Base-by-base conservation (phyloP, 1,140 invertebrate genomes). In the Cryptotermes secundus region DNA sequence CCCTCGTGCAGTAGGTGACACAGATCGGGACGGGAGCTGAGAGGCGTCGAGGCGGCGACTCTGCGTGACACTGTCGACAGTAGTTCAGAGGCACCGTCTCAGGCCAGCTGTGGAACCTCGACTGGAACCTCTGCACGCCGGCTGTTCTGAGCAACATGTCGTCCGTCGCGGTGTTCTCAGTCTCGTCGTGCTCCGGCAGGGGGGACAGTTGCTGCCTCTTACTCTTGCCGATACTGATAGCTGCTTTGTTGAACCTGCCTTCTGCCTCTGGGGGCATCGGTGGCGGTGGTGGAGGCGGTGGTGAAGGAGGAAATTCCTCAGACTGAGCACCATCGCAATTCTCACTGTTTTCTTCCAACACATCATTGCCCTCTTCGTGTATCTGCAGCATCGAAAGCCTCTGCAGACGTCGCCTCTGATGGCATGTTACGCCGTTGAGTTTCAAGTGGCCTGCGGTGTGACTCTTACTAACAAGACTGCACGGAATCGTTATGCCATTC, bases 1-100 rank as follows among this genome's bases (percentile, higher is more conserved):
- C 85, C 26, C 80, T 84, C 26, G 65, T 82, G 45, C 79, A 84
- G 83, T 87, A 86, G 9, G 83, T 59, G 31, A 87, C 86, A 84
- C 83, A 49, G 72, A 86, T 80, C 4, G 85, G 35, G 26, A 84
- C 38, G 12, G 53, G 83, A 34, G 81, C 80, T n/a, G 38, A 81
- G 14, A 34, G 38, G 80, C 38, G 81, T 42, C 59, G 72, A 34
- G 31, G 16, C 72, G 24, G 24, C 22, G 38, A 45, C 80, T n/a
- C 34, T 26, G 4, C 34, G 59, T 16, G 31, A 34, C 59, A 72
- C 59, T 31, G 59, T 31, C 2, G 59, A 72, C 34, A 38, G 79
- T 16, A 35, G 80, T 35, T n/a, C 22, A 10, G 12, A 19, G 80
- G 22, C 4, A 35, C 34, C 14, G 80, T 35, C 80, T n/a, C 80